Base-by-base conservation (phyloP, 2,797 vertebrate genomes). In the Centroberyx gerrardi region DNA sequence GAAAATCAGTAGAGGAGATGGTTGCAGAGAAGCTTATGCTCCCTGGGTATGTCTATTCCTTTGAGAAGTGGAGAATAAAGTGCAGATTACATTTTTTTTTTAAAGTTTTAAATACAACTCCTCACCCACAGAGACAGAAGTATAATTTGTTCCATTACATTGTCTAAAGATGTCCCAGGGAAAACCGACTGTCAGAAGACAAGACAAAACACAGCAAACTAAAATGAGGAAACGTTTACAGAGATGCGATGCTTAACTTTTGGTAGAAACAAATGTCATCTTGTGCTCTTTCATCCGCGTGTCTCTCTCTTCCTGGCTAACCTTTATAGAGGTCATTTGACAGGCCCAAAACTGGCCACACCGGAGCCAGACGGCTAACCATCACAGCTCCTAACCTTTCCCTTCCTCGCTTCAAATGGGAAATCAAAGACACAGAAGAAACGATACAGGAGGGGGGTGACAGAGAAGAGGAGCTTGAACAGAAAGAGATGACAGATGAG, bases 401-500 rank as follows among this genome's bases (percentile, higher is more conserved):
- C 88, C 88, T 91, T 83, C 70, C 80, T 61, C 69, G 13, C 81
- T 85, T 88, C 79, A 84, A 84, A 78, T 49, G 36, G 63, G 53
- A 84, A 87, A 91, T 87, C 80, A 69, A 93, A 92, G 81, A 77
- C 61, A 17, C 18, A 0, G 74, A 80, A 82, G 82, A 89, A 90
- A 88, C 71, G 65, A 84, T 68, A 83, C 60, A 48, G 68, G 55
- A 46, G 48, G 66, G 49, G 60, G 62, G 54, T 48, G 79, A 71
- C 22, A 31, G 70, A 82, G 74, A 82, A 72, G 67, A 85, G 74
- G 68, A 36, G 61, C 51, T 74, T 82, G 59, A 84, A 80, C 83
- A 81, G 81, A 65, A 36, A 60, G 64, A 62, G 71, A 80, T 12
- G 48, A 38, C 22, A 49, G 42, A 61, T 83, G 79, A 74, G 29